Conservation (phyloP, 53 echinoderm and acorn worm species). For the Echinometra lucunter region DNA sequence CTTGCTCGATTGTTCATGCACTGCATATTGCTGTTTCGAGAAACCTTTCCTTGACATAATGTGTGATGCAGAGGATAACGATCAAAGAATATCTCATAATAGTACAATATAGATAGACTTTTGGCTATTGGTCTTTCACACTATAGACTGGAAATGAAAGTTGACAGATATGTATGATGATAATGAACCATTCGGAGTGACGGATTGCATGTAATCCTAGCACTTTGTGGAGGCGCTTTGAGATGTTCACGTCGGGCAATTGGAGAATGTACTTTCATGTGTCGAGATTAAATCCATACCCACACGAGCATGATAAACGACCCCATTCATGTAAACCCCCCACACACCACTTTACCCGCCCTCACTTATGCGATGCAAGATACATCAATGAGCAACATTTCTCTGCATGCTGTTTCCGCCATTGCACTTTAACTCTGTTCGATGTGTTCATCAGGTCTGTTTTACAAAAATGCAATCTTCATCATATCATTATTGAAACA, state of each 20-base stretch:
- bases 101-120: not conserved
- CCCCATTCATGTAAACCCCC: not conserved
- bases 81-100: not conserved
- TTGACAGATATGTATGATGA: not conserved
- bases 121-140: not conserved
- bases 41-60: not conserved
- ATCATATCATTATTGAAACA: not conserved
- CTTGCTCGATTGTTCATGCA: not conserved
- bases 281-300: not conserved
- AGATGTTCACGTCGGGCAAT: not conserved
- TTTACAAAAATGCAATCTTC: not conserved
- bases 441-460: not conserved
- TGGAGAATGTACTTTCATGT: constrained; percentile 21
- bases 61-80: not conserved
- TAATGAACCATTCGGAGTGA: not conserved
- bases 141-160: not conserved
- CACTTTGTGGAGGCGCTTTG: not conserved
- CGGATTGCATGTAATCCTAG: not conserved
- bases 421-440: not conserved
- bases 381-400: not conserved
- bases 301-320: not conserved
- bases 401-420: not conserved
- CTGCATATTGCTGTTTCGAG: not conserved
- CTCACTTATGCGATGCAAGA: not conserved
- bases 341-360: not conserved